Percentiles rank a stretch among this genome's conserved stretches.
phyloP scores from a whole-genome alignment of 2,888 invertebrate species.

The Phengaris alcon region DNA sequence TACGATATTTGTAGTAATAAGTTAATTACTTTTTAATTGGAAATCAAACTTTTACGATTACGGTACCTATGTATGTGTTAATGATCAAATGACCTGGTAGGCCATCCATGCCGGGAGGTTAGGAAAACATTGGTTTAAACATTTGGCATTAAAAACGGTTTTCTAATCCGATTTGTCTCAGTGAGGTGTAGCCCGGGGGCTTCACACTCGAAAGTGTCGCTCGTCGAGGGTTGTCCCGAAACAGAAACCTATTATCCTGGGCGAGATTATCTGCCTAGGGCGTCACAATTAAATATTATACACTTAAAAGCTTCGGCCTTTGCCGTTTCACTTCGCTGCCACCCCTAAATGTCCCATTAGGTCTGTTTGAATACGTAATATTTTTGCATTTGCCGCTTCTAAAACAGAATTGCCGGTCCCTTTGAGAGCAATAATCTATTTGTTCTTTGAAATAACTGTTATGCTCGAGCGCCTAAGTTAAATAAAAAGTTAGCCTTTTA shows the following conservation, averaged over 20 bases:
- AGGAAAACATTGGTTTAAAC: slow-evolving; percentile 42
- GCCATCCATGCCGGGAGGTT: slow-evolving; percentile 31
- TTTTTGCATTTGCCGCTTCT: slow-evolving; percentile 78
- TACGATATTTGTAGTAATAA: too few relatives aligned
- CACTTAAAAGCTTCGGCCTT: slow-evolving; percentile 80
- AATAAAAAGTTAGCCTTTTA: slow-evolving; percentile 65
- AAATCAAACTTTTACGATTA: not conserved
- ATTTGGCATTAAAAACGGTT: slow-evolving; percentile 68
- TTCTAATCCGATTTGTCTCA: slow-evolving; percentile 75
- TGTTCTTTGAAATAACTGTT: slow-evolving; percentile 78
- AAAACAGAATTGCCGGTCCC: slow-evolving; percentile 77
- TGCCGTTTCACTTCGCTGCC: slow-evolving; percentile 79
- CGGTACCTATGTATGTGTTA: not conserved
- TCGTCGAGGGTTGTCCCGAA: slow-evolving; percentile 75
- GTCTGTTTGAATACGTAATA: slow-evolving; percentile 80
- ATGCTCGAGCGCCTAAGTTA: slow-evolving; percentile 70
- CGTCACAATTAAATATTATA: slow-evolving; percentile 81
- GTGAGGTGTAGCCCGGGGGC: slow-evolving; percentile 70
- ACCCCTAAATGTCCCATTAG: slow-evolving; percentile 80
- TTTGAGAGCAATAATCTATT: slow-evolving; percentile 78
- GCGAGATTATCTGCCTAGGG: slow-evolving; percentile 81
- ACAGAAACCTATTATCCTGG: slow-evolving; percentile 80
- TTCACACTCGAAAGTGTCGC: slow-evolving; percentile 74
- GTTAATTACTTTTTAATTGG: not conserved
- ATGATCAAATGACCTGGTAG: not conserved